Conservation (phyloP, 2,888 invertebrate species). For the Megamerina dolium region DNA sequence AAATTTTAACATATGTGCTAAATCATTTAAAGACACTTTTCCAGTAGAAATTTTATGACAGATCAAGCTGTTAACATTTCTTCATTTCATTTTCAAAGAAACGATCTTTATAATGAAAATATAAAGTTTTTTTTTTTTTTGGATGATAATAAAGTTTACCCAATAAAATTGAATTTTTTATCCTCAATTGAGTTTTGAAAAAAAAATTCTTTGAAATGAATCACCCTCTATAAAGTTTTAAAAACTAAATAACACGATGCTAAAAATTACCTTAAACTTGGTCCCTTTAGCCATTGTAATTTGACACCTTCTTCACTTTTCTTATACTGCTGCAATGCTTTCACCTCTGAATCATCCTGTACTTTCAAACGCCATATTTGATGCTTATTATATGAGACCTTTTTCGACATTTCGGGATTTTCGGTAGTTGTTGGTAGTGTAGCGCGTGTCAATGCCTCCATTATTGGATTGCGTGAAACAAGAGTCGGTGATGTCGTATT, state of each 20-base stretch:
- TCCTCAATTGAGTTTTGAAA: too few species aligned
- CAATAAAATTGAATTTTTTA: too few species aligned
- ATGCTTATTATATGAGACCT: conserved; percentile 49
- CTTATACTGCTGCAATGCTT: conserved; percentile 48
- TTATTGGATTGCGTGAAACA: conserved; percentile 34
- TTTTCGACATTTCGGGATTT: conserved; percentile 28
- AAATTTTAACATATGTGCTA: too few species aligned
- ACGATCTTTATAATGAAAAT: too few species aligned
- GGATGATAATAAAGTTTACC: too few species aligned
- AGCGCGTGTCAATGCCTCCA: conserved; percentile 30
- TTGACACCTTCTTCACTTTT: conserved; percentile 51
- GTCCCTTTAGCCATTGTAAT: conserved; percentile 58
- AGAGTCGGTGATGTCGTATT: conserved; percentile 35
- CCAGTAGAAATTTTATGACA: too few species aligned
- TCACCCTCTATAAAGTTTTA: too few species aligned
- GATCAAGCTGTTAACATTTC: too few species aligned
- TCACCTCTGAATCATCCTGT: conserved; percentile 47
- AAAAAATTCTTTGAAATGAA: too few species aligned
- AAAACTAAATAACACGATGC: not conserved
- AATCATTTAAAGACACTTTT: too few species aligned
- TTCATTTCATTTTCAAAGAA: too few species aligned
- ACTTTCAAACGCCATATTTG: conserved; percentile 53
- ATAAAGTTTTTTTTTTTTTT: too few species aligned
- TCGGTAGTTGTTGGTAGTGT: conserved; percentile 25
- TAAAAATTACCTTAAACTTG: conserved; percentile 48